A percentile compares a stretch with the other conserved stretches of the same genome.
phyloP scores from a whole-genome alignment of 2,888 invertebrate species.

The Argyresthia goedartella region DNA sequence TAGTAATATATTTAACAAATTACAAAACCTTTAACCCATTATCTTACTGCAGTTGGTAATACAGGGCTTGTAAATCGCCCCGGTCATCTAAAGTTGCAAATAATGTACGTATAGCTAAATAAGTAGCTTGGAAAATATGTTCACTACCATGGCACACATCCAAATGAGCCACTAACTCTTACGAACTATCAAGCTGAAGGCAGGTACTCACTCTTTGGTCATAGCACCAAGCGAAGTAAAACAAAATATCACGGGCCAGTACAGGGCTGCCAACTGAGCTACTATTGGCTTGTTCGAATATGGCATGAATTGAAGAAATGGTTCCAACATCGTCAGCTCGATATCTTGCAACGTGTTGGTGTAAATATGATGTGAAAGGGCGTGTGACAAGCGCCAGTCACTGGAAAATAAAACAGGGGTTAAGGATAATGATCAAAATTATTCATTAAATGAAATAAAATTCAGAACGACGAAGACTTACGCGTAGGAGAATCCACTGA shows the following conservation, averaged over 20 bases:
- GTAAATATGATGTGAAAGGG: conserved; percentile 84
- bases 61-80: too few species aligned
- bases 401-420: conserved; percentile 25
- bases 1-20: too few species aligned
- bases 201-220: conserved; percentile 52
- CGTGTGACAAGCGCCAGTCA: conserved; percentile 85
- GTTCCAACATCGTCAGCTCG: conserved; percentile 79
- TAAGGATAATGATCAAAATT: too few species aligned
- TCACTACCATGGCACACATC: too few species aligned
- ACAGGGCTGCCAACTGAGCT: conserved; percentile 66
- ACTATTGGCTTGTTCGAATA: conserved; percentile 63
- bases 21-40: too few species aligned
- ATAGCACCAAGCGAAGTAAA: conserved; percentile 30
- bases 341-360: conserved; percentile 84
- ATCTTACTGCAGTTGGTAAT: too few species aligned
- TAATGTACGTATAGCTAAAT: too few species aligned
- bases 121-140: too few species aligned
- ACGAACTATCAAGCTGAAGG: too few species aligned
- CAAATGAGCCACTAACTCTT: too few species aligned
- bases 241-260: conserved; percentile 60
- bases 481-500: conserved; percentile 75
- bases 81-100: too few species aligned
- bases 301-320: conserved; percentile 77
- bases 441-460: too few species aligned
- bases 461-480: conserved; percentile 26